These are phyloP conservation scores for Gadopsis bispinosus DNA, from an alignment of 2,797 vertebrate species.

Conservation along the genomic window DNA sequence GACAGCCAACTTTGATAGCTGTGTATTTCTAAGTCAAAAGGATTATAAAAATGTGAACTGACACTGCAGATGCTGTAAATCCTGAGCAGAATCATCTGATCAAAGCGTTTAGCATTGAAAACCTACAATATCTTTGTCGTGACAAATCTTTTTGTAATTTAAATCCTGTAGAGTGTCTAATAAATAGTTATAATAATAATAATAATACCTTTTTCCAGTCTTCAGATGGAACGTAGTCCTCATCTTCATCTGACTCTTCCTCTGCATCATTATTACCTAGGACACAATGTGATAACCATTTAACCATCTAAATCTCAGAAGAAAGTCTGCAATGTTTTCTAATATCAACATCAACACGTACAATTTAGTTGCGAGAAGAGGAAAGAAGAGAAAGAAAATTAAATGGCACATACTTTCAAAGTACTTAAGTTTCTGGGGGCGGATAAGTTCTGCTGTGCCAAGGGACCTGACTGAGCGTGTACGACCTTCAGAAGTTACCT, in stretches of 20 bases:
- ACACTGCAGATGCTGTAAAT: background rate
- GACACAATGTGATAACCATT: conserved; percentile 26
- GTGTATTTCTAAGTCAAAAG: background rate
- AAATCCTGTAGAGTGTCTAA: background rate
- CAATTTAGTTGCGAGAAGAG: background rate
- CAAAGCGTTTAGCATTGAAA: background rate
- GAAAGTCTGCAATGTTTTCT: background rate
- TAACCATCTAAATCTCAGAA: background rate
- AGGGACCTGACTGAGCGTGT: conserved; percentile 87
- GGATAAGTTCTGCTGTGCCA: conserved; percentile 90
- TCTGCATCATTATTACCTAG: conserved; percentile 92
- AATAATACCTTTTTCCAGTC: conserved; percentile 97
- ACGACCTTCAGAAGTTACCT: conserved; percentile 88
- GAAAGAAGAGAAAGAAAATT: background rate
- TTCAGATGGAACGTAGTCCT: conserved; percentile 98
- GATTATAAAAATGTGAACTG: background rate
- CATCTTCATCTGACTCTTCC: conserved; percentile 98
- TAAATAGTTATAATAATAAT: too few species aligned
- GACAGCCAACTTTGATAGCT: background rate
- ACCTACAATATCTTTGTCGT: background rate
- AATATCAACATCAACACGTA: background rate
- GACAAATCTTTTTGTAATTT: background rate
- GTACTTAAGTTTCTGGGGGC: conserved; percentile 92
- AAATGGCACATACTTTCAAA: conserved; percentile 90
- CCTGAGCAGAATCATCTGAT: background rate